Evolutionary conservation across 2,888 invertebrate species (phyloP), one percentile per base, ranked within the genome.

Genomic region (Coecobrya sp.): DNA sequence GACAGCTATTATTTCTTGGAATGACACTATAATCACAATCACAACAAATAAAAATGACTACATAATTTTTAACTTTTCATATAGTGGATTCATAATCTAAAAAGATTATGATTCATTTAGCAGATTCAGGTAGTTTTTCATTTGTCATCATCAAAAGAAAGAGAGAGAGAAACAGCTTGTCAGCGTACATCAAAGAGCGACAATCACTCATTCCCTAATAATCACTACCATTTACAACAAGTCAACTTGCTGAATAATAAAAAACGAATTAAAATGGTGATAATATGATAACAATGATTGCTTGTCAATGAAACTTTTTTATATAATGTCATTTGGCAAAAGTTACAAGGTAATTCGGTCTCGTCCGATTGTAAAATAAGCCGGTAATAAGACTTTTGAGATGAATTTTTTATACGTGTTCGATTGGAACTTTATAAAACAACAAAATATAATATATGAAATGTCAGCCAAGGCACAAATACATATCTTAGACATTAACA

Each of bases 391-490:
- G 19, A 65, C 7, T 25, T n/a, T 55, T 55, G 52, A 52, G n/a
- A n/a, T n/a, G n/a, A n/a, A n/a, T 55, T 55, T n/a, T n/a, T 55
- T 62, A 25, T 68, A 68, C 27, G 2, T 13, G 2, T 68, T 11
- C 4, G 16, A 68, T 68, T 68, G 13, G 30, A 27, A 68, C 25
- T 68, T 30, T 16, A 68, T 68, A 30, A 16, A 30, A 30, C 42
- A 73, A 42, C 5, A 73, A 70, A n/a, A 36, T 4, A 45, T n/a
- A 68, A 30, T 68, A 19, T 4, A 45, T n/a, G 30, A 30, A 30
- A 19, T 25, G 79, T 79, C 79, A 79, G 79, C 79, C 79, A 22
- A 79, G 79, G 79, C 79, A 79, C 79, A 49, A 79, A 30, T 79
- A 79, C 79, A 79, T 79, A 79, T 16, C 22, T 42, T 45, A 45